Evolutionary conservation across 2,113 vertebrate species (phyloP), one percentile per base, ranked within the genome.

Genomic region (Myotis yumanensis): DNA sequence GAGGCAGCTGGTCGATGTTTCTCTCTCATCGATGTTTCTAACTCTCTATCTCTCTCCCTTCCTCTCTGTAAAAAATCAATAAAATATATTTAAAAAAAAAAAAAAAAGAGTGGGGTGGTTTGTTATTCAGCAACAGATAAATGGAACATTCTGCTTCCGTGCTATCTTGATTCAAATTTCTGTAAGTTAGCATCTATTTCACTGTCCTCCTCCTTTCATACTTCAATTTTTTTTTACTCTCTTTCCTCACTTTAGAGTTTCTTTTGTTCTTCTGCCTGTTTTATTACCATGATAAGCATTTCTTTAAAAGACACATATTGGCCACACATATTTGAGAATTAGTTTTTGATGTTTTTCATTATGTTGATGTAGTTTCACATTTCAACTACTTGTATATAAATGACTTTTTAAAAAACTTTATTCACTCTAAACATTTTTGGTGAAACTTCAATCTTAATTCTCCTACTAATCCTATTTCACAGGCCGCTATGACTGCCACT

Each of bases 331-430:
- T 40, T 84, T 89, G 48, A 82, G 17, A 68, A 75, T 3, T 43
- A 11, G 10, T n/a, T 82, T 64, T 83, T 92, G 40, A 88, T 51
- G 51, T 57, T 82, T 88, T 91, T 83, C 71, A 76, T 76, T 66
- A 48, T 32, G 18, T 57, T 87, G 25, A 87, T 48, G 17, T 15
- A 7, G 59, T 48, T 88, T 69, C 76, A 59, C 35, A 69, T 51
- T 59, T 87, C 64, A 62, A 79, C 25, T 57, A 81, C 46, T 71
- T 75, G 18, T 51, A 86, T 43, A 35, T 46, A 80, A 52, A n/a
- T 90, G 2, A 52, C 23, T 59, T 85, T 82, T 35, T 9, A 73
- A 71, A 72, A 73, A 73, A 73, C 62, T 59, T 59, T 59, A 59
- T 11, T 59, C 57, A 59, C 9, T 59, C 57, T 59, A 59, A 59